Conservation (phyloP, 2,797 vertebrate genomes). For the Sebastes oblongus region DNA sequence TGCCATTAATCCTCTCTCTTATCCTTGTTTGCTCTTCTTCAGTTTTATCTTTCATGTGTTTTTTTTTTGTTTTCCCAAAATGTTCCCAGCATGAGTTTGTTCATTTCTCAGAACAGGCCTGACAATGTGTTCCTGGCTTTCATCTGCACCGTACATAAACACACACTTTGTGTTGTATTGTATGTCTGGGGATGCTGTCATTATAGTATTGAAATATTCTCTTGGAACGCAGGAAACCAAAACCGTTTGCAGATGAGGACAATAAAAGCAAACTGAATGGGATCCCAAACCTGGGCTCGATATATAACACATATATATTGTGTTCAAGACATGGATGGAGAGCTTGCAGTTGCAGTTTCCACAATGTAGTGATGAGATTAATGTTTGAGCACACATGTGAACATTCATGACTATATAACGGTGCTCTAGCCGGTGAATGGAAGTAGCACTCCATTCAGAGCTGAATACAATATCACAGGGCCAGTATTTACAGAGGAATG, state of each 20-base stretch:
- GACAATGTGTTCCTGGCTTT: slow-evolving; percentile 40
- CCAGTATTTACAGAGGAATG: slow-evolving; percentile 59
- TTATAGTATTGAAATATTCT: slow-evolving; percentile 33
- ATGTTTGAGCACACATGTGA: background rate
- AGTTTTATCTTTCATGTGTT: slow-evolving; percentile 24
- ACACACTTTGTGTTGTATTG: slow-evolving; percentile 38
- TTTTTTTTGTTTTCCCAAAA: background rate
- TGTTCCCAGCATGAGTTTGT: slow-evolving; percentile 19
- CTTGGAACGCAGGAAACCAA: slow-evolving; percentile 25
- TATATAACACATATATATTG: slow-evolving; percentile 10
- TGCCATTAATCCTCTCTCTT: slow-evolving; percentile 12
- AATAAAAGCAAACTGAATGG: slow-evolving; percentile 38
- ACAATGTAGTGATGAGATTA: background rate
- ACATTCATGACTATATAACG: background rate
- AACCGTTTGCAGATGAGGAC: slow-evolving; percentile 63
- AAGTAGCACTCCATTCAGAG: slow-evolving; percentile 17
- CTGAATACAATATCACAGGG: slow-evolving; percentile 34
- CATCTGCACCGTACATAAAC: slow-evolving; percentile 37
- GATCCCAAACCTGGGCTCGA: slow-evolving; percentile 14
- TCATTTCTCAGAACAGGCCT: slow-evolving; percentile 39
- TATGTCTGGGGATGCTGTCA: slow-evolving; percentile 39
- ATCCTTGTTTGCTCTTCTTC: slow-evolving; percentile 25
- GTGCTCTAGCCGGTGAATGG: background rate
- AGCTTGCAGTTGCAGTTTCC: slow-evolving; percentile 4
- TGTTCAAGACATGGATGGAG: slow-evolving; percentile 4